These are phyloP conservation scores for Simalia tracyae DNA, from an alignment of 2,797 vertebrate genomes.

Conservation along the genomic window DNA sequence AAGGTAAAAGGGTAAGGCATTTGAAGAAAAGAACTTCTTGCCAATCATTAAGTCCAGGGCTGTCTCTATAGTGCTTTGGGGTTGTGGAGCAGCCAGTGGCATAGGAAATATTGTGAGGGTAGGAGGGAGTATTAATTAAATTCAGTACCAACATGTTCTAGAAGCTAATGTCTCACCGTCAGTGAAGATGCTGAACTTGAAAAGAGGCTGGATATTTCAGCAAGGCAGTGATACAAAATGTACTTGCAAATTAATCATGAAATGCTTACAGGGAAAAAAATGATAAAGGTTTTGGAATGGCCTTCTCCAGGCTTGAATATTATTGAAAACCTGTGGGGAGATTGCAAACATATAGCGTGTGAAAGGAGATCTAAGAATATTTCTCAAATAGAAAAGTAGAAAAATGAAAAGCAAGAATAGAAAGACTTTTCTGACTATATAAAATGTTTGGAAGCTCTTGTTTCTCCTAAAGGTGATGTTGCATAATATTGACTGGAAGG, in stretches of 20 bases:
- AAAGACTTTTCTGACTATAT: background rate
- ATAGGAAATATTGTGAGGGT: background rate
- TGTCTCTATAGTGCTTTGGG: background rate
- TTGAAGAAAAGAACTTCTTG: background rate
- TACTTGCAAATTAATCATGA: background rate
- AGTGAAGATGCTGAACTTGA: background rate
- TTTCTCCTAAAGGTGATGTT: background rate
- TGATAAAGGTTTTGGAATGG: background rate
- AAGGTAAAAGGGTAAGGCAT: background rate
- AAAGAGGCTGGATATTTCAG: background rate
- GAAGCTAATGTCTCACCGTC: background rate
- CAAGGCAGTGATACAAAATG: background rate
- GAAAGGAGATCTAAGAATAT: background rate
- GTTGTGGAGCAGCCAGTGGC: background rate
- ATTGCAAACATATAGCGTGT: background rate
- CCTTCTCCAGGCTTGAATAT: background rate
- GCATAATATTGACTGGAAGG: background rate
- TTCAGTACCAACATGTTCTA: background rate
- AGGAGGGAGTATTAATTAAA: background rate
- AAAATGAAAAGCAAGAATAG: background rate
- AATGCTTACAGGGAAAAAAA: background rate
- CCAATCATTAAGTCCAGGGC: background rate
- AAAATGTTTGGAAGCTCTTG: background rate
- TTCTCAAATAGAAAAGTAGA: background rate
- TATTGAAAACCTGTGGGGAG: background rate